Evolutionary conservation across 1,140 invertebrate genomes (phyloP), one percentile per base, ranked within the genome.

Genomic region (Ceratina calcarata): DNA sequence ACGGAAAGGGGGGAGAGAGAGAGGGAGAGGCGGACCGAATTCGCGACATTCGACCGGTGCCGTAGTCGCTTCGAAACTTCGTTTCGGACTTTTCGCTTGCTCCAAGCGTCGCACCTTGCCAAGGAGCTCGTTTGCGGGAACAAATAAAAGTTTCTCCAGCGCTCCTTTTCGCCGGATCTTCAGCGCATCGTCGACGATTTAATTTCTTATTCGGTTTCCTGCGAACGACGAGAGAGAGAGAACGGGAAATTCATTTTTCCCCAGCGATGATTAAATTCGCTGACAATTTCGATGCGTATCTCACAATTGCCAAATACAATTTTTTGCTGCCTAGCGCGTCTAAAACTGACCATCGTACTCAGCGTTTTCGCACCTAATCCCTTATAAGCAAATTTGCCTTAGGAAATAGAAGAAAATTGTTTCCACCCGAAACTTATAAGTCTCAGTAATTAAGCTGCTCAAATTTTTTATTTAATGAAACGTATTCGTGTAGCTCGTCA

Each of bases 61-160:
- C 57, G 37, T 45, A 55, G 68, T 62, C 75, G 58, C 22, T 71
- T 71, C 58, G 58, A 55, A 78, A 78, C 67, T 71, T 71, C 67
- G 58, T 62, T 53, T 51, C 51, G 27, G 58, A 71, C 67, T 62
- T 71, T 57, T 62, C 67, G 15, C 49, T 8, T 55, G 27, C 45
- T 18, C 24, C 18, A 2, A 8, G 45, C 20, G n/a, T 6, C 16
- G 32, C 37, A 10, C 37, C 37, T 3, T 45, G 37, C 37, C 37
- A 45, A 45, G 12, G 55, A 45, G 22, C 16, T 58, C 16, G 22
- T 58, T 76, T 32, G n/a, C 3, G 24, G 27, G 53, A 78, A 78
- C 67, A 70, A 78, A 71, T 71, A 78, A 71, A 78, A 71, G 75
- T 53, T 78, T 71, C 45, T 22, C 24, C 6, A 10, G 37, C 16